phyloP scores from a whole-genome alignment of 2,888 invertebrate species.

The Folsomia manolachei region DNA sequence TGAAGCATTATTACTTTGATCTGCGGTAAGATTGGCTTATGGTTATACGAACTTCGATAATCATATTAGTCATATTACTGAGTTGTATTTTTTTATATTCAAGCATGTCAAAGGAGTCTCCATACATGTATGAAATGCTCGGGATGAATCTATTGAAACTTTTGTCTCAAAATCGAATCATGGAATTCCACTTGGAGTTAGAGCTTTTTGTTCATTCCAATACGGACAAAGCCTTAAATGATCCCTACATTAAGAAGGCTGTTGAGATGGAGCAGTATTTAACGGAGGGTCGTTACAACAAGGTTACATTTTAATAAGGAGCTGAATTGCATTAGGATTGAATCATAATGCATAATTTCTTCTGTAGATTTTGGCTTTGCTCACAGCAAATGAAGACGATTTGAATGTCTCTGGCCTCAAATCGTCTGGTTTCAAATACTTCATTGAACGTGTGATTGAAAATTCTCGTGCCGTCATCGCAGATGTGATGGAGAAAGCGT shows the following conservation, averaged over 20 bases:
- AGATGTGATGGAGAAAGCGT: constrained; percentile 29
- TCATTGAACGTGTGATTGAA: constrained; percentile 33
- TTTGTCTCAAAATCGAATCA: constrained; percentile 26
- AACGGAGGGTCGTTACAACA: constrained; percentile 36
- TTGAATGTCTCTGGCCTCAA: constrained; percentile 18
- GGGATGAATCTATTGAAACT: constrained; percentile 36
- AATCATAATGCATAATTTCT: too few relatives aligned
- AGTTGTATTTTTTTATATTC: too few relatives aligned
- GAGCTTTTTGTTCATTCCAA: constrained; percentile 35
- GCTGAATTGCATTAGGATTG: not conserved
- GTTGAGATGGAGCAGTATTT: constrained; percentile 38
- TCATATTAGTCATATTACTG: not conserved
- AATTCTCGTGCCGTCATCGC: constrained; percentile 31
- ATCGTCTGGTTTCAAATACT: constrained; percentile 31
- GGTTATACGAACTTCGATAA: not conserved
- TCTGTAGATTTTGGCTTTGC: constrained; percentile 25
- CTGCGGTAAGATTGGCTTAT: constrained; percentile 29
- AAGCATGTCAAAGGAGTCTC: constrained; percentile 19
- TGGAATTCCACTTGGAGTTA: constrained; percentile 35
- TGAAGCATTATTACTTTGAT: constrained; percentile 42
- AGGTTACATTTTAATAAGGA: constrained; percentile 27
- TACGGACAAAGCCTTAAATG: constrained; percentile 27
- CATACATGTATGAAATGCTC: constrained; percentile 38
- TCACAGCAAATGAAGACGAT: constrained; percentile 21
- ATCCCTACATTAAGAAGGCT: constrained; percentile 35